Evolutionary conservation across 2,888 invertebrate species (phyloP), one percentile per base, ranked within the genome.

Genomic region (Hanleya hanleyi): DNA sequence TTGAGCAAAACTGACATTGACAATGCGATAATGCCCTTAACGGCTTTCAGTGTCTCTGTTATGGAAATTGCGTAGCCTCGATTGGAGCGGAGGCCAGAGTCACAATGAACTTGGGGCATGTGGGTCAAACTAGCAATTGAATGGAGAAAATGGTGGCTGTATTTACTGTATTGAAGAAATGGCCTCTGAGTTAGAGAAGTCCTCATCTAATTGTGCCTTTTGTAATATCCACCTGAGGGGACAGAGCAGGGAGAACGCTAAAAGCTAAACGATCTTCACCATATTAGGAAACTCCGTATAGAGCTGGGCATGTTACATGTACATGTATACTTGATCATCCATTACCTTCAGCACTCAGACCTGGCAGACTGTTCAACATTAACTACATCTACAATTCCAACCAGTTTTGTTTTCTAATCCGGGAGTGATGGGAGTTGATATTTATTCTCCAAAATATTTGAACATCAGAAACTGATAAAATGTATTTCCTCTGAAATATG

Each of bases 1-100:
- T 57, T 57, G 57, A 57, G 57, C 29, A 57, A 57, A 57, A 57
- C 57, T 29, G 57, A 57, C 57, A 57, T 29, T 57, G 57, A 57
- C 57, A 57, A 57, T 57, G 57, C 29, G 57, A 29, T 57, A 57
- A 57, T 57, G 26, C 57, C 57, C 57, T 57, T 57, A 57, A 57
- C 57, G 29, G 57, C 57, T 57, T 57, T 57, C 32, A 22, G 15
- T 57, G 57, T 57, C 57, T 22, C 57, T 57, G 29, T 57, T 57
- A 57, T 57, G 57, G 57, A 57, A 57, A 57, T 57, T 57, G 57
- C 32, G 57, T 57, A 22, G 22, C 57, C 22, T 57, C 57, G 22
- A 57, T 57, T 57, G 57, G 57, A 57, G 22, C 32, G 22, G 57
- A 22, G 32, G 15, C 57, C 32, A 32, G 9, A 29, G 22, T 57